phyloP scores from a whole-genome alignment of 1,140 invertebrate genomes.

The Lerema accius region DNA sequence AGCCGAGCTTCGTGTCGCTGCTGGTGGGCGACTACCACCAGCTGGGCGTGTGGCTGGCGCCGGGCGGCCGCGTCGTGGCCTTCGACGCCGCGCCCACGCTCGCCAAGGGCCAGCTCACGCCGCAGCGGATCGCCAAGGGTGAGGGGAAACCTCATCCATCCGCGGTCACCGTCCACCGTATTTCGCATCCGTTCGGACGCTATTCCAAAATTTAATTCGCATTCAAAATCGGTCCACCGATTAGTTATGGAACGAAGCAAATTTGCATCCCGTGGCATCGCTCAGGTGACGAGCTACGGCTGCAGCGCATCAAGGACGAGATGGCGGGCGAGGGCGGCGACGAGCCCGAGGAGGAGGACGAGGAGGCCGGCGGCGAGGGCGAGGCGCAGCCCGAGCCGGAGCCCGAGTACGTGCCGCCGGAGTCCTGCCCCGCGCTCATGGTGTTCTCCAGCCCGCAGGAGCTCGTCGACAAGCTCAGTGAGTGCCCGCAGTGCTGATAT shows the following conservation, averaged over 20 bases:
- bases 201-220: too few relatives aligned
- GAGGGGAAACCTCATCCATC: too few relatives aligned
- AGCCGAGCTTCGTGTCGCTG: constrained; percentile 48
- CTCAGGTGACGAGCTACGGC: constrained; percentile 67
- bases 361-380: constrained; percentile 64
- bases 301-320: constrained; percentile 68
- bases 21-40: constrained; percentile 72
- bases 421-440: constrained; percentile 65
- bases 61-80: constrained; percentile 67
- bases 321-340: constrained; percentile 65
- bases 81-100: constrained; percentile 68
- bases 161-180: too few relatives aligned
- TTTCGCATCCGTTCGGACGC: too few relatives aligned
- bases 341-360: constrained; percentile 56
- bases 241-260: too few relatives aligned
- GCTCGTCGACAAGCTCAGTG: constrained; percentile 70
- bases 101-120: constrained; percentile 53
- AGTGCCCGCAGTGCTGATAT: constrained; percentile 36
- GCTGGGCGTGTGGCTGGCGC: constrained; percentile 66
- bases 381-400: constrained; percentile 67
- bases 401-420: constrained; percentile 60
- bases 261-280: not conserved
- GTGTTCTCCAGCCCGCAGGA: constrained; percentile 65
- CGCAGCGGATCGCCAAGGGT: constrained; percentile 66
- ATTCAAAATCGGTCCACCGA: too few relatives aligned